A percentile compares a stretch with the other conserved stretches of the same genome.
Evolutionary conservation across 2,113 vertebrate species (phyloP).

Genomic region (Ptychochromis oligacanthus): DNA sequence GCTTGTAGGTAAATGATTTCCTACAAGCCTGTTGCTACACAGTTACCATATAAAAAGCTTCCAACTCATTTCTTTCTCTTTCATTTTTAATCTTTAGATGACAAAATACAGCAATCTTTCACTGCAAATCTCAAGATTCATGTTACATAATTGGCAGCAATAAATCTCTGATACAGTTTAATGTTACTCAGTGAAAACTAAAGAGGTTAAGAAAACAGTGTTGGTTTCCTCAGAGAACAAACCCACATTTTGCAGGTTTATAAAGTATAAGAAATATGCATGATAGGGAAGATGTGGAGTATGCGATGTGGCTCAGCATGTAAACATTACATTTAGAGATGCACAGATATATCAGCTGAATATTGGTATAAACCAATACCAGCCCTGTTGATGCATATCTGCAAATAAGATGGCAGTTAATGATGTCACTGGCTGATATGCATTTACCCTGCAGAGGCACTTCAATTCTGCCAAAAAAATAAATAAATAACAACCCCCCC

Average conservation of each 20-base stretch:
- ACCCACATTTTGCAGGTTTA: background rate
- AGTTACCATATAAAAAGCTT: background rate
- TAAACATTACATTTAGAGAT: background rate
- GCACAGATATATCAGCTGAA: too few relatives aligned
- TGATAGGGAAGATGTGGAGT: background rate
- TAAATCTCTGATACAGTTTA: background rate
- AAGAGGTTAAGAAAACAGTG: too few relatives aligned
- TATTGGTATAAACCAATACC: rapidly evolving
- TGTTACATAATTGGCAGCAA: background rate
- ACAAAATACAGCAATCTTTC: background rate
- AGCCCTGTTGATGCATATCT: rapidly evolving
- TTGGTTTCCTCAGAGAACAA: background rate
- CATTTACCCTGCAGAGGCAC: background rate
- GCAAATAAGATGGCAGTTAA: background rate
- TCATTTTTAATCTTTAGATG: background rate
- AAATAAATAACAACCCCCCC: too few relatives aligned
- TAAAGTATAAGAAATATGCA: background rate
- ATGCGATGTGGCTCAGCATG: background rate
- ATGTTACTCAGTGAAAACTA: background rate
- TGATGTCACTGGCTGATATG: background rate
- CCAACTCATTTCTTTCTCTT: background rate
- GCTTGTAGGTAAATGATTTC: background rate
- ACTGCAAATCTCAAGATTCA: background rate
- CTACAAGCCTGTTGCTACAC: too few relatives aligned
- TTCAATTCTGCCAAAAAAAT: background rate